A percentile compares a stretch with the other conserved stretches of the same genome.
Evolutionary conservation across 2,888 invertebrate species (phyloP).

Genomic region (Nemotelus pantherinus): DNA sequence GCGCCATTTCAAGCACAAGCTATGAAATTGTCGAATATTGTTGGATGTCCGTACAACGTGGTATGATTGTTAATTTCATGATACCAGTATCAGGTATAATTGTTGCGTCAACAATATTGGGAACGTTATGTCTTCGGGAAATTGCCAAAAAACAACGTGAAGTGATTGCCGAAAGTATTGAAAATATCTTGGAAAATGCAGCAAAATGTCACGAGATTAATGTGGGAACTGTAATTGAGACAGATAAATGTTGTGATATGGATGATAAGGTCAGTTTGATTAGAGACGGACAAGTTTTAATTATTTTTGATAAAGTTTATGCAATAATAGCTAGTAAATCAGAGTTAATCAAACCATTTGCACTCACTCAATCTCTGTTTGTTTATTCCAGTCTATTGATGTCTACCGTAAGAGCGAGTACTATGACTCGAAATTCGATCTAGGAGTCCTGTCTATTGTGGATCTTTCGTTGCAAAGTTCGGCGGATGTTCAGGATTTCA

Average conservation of each 20-base stretch:
- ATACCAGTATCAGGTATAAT: slow-evolving; percentile 76
- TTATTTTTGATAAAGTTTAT: not conserved
- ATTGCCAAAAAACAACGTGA: slow-evolving; percentile 57
- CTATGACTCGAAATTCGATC: slow-evolving; percentile 62
- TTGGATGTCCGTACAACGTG: slow-evolving; percentile 80
- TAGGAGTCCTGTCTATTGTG: slow-evolving; percentile 66
- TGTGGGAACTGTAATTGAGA: slow-evolving; percentile 47
- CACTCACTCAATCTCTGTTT: not conserved
- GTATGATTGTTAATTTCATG: slow-evolving; percentile 81
- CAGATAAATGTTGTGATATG: slow-evolving; percentile 51
- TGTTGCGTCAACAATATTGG: slow-evolving; percentile 70
- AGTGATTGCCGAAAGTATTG: slow-evolving; percentile 53
- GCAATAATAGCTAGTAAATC: not conserved
- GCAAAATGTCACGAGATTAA: slow-evolving; percentile 50
- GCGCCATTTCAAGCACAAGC: slow-evolving; percentile 74
- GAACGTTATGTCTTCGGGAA: slow-evolving; percentile 68
- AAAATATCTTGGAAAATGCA: slow-evolving; percentile 52
- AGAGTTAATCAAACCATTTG: too few relatives aligned
- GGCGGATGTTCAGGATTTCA: slow-evolving; percentile 66
- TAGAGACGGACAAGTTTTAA: slow-evolving; percentile 44
- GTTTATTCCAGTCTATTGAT: slow-evolving; percentile 28
- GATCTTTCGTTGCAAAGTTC: slow-evolving; percentile 66
- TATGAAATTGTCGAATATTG: slow-evolving; percentile 79
- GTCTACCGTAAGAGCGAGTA: slow-evolving; percentile 47
- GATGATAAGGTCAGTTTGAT: slow-evolving; percentile 47